Conservation (phyloP, 2,113 vertebrate genomes). For the Zosterops pallidus region DNA sequence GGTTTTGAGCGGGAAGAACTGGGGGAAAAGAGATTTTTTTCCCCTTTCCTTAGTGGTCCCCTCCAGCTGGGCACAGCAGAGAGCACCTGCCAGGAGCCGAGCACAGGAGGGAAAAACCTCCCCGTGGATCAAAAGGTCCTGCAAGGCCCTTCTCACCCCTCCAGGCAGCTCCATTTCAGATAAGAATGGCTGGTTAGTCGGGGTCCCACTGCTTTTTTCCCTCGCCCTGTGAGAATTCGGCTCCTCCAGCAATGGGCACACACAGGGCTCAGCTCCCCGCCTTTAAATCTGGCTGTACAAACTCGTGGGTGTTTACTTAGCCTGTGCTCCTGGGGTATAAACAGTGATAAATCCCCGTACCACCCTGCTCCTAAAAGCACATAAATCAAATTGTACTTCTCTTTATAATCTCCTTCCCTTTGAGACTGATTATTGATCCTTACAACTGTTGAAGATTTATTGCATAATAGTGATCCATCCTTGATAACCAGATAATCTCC, state of each 20-base stretch:
- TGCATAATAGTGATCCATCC: conserved; percentile 18
- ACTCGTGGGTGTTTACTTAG: conserved; percentile 34
- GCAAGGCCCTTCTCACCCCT: not conserved
- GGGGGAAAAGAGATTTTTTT: not conserved
- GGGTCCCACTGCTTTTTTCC: not conserved
- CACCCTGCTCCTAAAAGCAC: conserved; percentile 37
- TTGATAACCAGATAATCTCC: conserved; percentile 44
- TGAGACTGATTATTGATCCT: conserved; percentile 62
- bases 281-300: not conserved
- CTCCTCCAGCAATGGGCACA: rapidly evolving
- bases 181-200: not conserved
- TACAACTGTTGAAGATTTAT: conserved; percentile 59
- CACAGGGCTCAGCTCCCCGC: not conserved
- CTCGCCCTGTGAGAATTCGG: not conserved
- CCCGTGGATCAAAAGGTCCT: not conserved
- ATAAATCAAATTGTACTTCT: conserved; percentile 29
- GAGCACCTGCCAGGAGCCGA: not conserved
- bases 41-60: not conserved
- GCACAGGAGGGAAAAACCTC: not conserved
- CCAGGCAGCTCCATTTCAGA: not conserved
- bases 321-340: conserved; percentile 28
- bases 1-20: not conserved
- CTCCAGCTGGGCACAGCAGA: rapidly evolving
- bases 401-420: conserved; percentile 36
- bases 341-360: conserved; percentile 36